phyloP scores from a whole-genome alignment of 23 tunicate genomes.

The Oikopleura albicans region DNA sequence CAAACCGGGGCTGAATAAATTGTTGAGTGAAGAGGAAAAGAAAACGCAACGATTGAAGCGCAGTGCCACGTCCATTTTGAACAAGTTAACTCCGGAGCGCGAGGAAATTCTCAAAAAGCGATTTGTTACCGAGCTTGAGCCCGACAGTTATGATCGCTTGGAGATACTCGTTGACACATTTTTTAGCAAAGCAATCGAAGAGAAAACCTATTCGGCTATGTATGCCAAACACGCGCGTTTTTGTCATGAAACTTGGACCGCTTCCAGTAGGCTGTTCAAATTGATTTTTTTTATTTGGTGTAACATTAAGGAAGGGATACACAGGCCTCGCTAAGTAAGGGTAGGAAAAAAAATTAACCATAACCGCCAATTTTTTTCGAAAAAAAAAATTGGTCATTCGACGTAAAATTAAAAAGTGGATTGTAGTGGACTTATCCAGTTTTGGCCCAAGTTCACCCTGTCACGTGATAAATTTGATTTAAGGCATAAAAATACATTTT shows the following conservation, averaged over 20 bases:
- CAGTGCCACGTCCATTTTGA: background rate
- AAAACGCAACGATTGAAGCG: background rate
- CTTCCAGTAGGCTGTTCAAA: too few species aligned
- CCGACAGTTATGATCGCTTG: slow-evolving; percentile 8
- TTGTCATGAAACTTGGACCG: slow-evolving; percentile 1
- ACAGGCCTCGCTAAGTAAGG: too few species aligned
- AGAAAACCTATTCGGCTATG: background rate
- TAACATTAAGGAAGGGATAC: too few species aligned
- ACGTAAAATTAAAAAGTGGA: too few species aligned
- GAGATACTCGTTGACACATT: background rate
- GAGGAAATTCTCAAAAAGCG: background rate
- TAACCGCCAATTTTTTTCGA: too few species aligned
- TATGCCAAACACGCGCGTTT: background rate
- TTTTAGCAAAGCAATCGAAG: slow-evolving; percentile 6
- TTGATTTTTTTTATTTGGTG: too few species aligned
- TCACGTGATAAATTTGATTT: too few species aligned
- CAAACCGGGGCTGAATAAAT: background rate
- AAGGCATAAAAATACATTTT: background rate
- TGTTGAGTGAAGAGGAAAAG: background rate
- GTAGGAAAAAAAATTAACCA: too few species aligned
- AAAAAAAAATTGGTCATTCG: too few species aligned
- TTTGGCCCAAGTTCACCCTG: too few species aligned
- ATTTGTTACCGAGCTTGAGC: background rate
- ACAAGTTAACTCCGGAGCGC: slow-evolving; percentile 6
- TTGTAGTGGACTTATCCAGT: too few species aligned